These are phyloP conservation scores for Homalodisca vitripennis DNA, from an alignment of 1,140 invertebrate genomes.

Conservation along the genomic window DNA sequence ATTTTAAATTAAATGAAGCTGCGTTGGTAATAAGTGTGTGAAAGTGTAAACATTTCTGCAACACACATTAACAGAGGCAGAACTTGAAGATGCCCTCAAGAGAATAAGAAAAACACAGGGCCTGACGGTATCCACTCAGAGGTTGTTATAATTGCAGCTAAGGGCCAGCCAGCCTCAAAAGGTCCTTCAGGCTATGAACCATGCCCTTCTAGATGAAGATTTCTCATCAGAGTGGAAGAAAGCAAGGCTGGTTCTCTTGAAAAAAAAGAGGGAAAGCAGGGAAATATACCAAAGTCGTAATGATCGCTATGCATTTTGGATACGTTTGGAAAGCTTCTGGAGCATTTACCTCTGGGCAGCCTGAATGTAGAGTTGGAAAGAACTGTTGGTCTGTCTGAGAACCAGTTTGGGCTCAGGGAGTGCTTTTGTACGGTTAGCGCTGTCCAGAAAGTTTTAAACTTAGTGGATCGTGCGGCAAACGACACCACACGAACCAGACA, in stretches of 20 bases:
- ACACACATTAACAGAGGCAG: not conserved
- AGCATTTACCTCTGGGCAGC: not conserved
- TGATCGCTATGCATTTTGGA: too few species aligned
- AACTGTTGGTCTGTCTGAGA: not conserved
- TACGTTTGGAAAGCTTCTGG: not conserved
- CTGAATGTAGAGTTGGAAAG: not conserved
- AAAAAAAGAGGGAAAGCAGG: not conserved
- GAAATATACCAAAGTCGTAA: too few species aligned
- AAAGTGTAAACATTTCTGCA: not conserved
- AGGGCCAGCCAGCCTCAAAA: not conserved
- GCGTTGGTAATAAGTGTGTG: not conserved
- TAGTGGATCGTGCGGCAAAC: not conserved
- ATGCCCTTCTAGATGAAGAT: not conserved
- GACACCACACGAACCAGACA: not conserved
- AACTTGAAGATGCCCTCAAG: not conserved
- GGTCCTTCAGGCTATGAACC: not conserved
- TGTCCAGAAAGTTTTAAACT: not conserved
- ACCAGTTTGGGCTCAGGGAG: not conserved
- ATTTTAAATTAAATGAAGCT: not conserved
- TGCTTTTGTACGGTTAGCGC: not conserved
- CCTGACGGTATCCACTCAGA: not conserved
- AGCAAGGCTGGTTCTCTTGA: not conserved
- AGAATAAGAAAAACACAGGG: not conserved
- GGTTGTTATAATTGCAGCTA: not conserved
- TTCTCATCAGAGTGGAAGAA: not conserved